Evolutionary conservation across 1,140 invertebrate genomes (phyloP).

Genomic region (Phortica variegata): DNA sequence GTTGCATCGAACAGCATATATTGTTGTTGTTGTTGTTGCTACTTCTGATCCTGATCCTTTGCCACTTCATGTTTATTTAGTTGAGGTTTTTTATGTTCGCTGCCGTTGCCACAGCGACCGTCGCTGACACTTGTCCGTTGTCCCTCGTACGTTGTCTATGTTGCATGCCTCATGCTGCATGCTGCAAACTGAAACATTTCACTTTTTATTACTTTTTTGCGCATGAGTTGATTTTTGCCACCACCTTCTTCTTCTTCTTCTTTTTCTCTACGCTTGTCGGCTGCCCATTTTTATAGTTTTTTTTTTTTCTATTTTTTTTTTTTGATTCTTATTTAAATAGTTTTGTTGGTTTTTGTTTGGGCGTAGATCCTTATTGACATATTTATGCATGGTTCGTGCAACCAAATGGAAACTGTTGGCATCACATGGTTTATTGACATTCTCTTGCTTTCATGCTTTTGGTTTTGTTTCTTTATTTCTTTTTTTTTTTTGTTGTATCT

Average conservation of each 20-base stretch:
- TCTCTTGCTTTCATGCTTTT: slow-evolving; percentile 9
- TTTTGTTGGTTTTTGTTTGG: slow-evolving; percentile 17
- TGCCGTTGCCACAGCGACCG: too few species aligned
- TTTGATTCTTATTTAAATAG: too few species aligned
- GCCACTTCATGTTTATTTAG: too few species aligned
- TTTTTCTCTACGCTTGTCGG: not conserved
- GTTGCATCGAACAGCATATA: slow-evolving; percentile 13
- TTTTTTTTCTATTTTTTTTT: slow-evolving; percentile 12
- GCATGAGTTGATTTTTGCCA: slow-evolving; percentile 29
- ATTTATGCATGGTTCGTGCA: slow-evolving; percentile 48
- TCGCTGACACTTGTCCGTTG: too few species aligned
- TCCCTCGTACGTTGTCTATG: too few species aligned
- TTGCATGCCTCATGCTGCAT: too few species aligned
- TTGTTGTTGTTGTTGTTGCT: slow-evolving; percentile 21
- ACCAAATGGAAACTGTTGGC: slow-evolving; percentile 35
- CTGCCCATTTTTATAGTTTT: slow-evolving; percentile 10
- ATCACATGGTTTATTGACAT: slow-evolving; percentile 26
- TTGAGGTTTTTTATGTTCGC: too few species aligned
- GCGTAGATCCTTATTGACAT: slow-evolving; percentile 45
- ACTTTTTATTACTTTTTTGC: too few species aligned
- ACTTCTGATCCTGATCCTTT: slow-evolving; percentile 9
- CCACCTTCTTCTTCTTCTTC: slow-evolving; percentile 1
- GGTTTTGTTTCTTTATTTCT: too few species aligned
- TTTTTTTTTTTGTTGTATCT: too few species aligned
- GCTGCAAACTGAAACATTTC: too few species aligned